These are phyloP conservation scores for Tipula helvola DNA, from an alignment of 2,888 invertebrate species.

Conservation along the genomic window DNA sequence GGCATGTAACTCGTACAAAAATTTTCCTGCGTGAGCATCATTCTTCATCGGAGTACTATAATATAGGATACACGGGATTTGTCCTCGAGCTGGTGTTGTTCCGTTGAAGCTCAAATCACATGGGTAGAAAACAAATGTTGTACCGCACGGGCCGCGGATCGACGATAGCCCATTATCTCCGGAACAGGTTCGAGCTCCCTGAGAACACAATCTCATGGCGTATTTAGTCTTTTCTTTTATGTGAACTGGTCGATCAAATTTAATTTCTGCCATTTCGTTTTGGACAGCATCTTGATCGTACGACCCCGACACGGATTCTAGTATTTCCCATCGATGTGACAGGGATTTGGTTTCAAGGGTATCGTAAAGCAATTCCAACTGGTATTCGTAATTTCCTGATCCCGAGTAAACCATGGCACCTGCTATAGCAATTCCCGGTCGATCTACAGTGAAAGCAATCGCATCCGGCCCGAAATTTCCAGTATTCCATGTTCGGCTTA, in stretches of 20 bases:
- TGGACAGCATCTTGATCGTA: conserved; percentile 75
- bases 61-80: conserved; percentile 86
- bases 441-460: conserved; percentile 86
- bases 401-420: conserved; percentile 88
- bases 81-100: conserved; percentile 89
- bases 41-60: conserved; percentile 33
- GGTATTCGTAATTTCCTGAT: conserved; percentile 78
- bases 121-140: conserved; percentile 77
- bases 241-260: conserved; percentile 77
- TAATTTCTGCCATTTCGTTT: conserved; percentile 79
- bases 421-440: conserved; percentile 74
- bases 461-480: conserved; percentile 96
- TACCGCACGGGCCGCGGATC: conserved; percentile 86
- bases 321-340: conserved; percentile 72
- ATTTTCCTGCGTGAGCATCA: conserved; percentile 22
- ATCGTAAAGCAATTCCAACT: conserved; percentile 76
- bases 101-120: conserved; percentile 92
- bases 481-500: conserved; percentile 89
- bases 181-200: conserved; percentile 85
- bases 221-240: conserved; percentile 84
- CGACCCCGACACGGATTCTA: conserved; percentile 71
- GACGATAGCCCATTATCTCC: conserved; percentile 85
- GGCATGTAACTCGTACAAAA: conserved; percentile 28
- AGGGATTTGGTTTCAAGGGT: conserved; percentile 40
- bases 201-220: conserved; percentile 75